A percentile compares a stretch with the other conserved stretches of the same genome.
These are phyloP conservation scores for Triplophysa dalaica DNA, from an alignment of 2,113 vertebrate species.

Conservation along the genomic window DNA sequence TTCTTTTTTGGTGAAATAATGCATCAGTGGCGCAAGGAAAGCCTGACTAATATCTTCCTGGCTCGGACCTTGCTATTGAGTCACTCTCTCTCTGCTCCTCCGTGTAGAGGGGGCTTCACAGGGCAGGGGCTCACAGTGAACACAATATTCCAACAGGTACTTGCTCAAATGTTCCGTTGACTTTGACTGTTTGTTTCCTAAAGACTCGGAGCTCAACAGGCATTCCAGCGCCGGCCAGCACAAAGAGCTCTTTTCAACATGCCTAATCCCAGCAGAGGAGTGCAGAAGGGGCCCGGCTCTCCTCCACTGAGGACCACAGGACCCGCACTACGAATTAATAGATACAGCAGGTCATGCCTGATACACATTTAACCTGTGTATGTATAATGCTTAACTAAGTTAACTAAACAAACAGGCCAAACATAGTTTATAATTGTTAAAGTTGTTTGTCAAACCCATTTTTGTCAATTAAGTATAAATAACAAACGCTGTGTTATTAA, in stretches of 20 bases:
- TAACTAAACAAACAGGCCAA: no score
- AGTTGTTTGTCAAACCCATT: no score
- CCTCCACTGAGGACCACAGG: slow-evolving; percentile 40
- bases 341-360: slow-evolving; percentile 1
- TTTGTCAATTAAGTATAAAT: no score
- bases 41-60: slow-evolving; percentile 40
- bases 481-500: no score
- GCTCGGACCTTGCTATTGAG: slow-evolving; percentile 36
- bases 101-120: slow-evolving; percentile 1
- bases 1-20: not conserved
- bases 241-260: slow-evolving; percentile 70
- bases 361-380: not conserved
- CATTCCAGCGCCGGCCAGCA: slow-evolving; percentile 61
- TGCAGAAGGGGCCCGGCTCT: slow-evolving; percentile 56
- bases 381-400: no score
- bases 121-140: slow-evolving; percentile 45
- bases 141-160: slow-evolving; percentile 53
- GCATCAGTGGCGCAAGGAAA: slow-evolving; percentile 8
- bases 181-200: slow-evolving; percentile 68
- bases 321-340: slow-evolving; percentile 4
- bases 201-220: slow-evolving; percentile 60
- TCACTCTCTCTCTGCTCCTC: slow-evolving; percentile 55
- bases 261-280: slow-evolving; percentile 63
- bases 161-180: slow-evolving; percentile 68
- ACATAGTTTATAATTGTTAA: no score